Percentiles rank a stretch among this genome's conserved stretches.
phyloP scores from a whole-genome alignment of 2,797 vertebrate genomes.

The Sardinella longiceps region DNA sequence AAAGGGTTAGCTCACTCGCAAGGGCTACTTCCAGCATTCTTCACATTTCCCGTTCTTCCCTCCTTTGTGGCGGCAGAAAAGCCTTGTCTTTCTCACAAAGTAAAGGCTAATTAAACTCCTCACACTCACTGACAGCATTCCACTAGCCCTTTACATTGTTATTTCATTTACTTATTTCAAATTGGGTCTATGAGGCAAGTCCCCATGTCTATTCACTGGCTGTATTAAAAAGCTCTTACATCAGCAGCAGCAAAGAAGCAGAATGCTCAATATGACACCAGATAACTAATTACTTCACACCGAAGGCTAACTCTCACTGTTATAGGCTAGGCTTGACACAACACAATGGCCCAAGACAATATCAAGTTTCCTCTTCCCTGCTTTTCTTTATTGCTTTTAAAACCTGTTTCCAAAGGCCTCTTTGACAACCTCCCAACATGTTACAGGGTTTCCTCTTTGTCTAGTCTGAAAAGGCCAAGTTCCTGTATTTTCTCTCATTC shows the following conservation, averaged over 20 bases:
- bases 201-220: neutral
- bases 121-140: neutral
- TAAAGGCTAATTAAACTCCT: neutral
- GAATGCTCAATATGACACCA: slow-evolving; percentile 82
- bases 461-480: neutral
- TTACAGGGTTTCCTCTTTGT: slow-evolving; percentile 6
- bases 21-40: neutral
- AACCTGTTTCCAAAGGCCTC: slow-evolving; percentile 1
- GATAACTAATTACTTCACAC: slow-evolving; percentile 79
- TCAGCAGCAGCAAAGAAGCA: slow-evolving; percentile 61
- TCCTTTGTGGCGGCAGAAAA: neutral
- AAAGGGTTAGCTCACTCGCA: neutral
- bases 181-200: neutral
- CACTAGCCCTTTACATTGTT: neutral
- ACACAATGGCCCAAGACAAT: slow-evolving; percentile 22
- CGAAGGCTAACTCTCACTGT: slow-evolving; percentile 48
- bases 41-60: neutral
- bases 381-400: slow-evolving; percentile 35
- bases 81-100: neutral
- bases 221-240: neutral
- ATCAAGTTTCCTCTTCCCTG: slow-evolving; percentile 29
- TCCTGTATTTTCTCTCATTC: neutral
- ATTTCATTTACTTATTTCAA: neutral
- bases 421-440: slow-evolving; percentile 11
- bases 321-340: neutral